These are phyloP conservation scores for Mus pahari DNA, from an alignment of 2,113 vertebrate species.

Conservation along the genomic window DNA sequence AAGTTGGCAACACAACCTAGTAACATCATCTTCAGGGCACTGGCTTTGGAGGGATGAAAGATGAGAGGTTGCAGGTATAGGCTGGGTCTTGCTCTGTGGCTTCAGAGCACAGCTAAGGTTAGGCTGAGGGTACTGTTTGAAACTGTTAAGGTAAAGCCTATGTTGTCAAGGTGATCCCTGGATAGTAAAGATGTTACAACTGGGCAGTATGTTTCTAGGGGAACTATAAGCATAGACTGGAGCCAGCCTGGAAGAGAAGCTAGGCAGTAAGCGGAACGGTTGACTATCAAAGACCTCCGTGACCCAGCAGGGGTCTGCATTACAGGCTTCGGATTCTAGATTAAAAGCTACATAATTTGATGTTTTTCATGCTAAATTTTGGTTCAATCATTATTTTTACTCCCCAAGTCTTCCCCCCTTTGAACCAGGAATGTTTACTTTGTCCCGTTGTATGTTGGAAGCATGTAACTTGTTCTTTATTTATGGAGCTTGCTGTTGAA, in stretches of 20 bases:
- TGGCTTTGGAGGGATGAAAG: not conserved
- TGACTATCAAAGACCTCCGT: not conserved
- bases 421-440: not conserved
- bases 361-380: not conserved
- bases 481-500: not conserved
- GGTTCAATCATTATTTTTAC: not conserved
- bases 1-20: no score
- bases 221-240: not conserved
- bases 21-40: not conserved
- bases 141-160: not conserved
- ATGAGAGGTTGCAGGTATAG: not conserved
- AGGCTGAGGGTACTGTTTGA: not conserved
- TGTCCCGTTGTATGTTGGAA: not conserved
- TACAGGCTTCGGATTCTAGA: not conserved
- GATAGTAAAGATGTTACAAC: not conserved
- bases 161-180: not conserved
- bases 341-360: no score
- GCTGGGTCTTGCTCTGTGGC: not conserved
- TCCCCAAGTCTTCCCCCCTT: not conserved
- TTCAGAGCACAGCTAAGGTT: not conserved
- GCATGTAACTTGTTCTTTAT: not conserved
- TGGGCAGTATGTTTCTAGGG: not conserved
- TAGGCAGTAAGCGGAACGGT: not conserved
- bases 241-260: not conserved
- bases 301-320: not conserved